Evolutionary conservation across 2,113 vertebrate genomes (phyloP).

Genomic region (Chionomys nivalis): DNA sequence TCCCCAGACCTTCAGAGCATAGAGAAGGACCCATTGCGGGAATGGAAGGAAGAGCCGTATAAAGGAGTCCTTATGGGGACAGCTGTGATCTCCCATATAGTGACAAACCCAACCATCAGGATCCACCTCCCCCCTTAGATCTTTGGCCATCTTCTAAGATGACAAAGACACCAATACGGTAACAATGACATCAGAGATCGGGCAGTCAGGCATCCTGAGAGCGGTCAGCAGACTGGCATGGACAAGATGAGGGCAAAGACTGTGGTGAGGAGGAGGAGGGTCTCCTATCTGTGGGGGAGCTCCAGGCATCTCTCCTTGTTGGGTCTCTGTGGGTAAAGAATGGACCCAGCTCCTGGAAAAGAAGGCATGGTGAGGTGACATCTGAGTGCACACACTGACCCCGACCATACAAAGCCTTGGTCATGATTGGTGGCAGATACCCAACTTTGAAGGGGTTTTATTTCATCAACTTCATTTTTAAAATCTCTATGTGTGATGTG

Average conservation of each 20-base stretch:
- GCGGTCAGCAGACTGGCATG: background rate
- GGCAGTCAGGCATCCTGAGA: background rate
- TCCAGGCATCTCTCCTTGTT: background rate
- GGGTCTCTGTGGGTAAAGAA: background rate
- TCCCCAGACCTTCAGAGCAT: background rate
- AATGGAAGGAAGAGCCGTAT: rapidly evolving
- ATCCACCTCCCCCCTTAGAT: too few relatives aligned
- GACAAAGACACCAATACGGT: background rate
- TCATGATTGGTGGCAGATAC: background rate
- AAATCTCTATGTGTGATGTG: background rate
- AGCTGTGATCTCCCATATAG: background rate
- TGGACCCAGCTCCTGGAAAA: background rate
- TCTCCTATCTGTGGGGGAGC: background rate
- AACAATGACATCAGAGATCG: background rate
- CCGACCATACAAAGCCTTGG: background rate
- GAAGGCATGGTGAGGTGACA: background rate
- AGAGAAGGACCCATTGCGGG: background rate
- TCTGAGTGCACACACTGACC: background rate
- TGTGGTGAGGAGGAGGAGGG: background rate
- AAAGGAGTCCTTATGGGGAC: background rate
- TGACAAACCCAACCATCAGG: background rate
- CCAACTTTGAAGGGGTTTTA: background rate
- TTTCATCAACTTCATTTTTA: background rate
- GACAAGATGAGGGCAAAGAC: background rate
- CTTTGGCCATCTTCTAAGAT: too few relatives aligned